Conservation (phyloP, 1,140 invertebrate species). For the Episyrphus balteatus region DNA sequence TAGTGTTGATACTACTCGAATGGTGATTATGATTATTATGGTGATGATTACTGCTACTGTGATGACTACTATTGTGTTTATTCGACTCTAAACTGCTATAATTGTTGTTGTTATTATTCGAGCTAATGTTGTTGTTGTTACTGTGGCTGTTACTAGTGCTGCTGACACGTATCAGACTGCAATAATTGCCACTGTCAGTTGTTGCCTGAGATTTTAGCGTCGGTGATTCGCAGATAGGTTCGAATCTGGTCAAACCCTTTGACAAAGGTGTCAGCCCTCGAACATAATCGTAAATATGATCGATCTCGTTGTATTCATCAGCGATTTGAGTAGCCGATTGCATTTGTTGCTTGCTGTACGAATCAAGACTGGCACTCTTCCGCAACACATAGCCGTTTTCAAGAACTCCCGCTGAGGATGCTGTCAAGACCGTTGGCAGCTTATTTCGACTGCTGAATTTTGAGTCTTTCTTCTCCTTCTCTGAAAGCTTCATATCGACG, state of each 20-base stretch:
- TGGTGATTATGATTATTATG: neutral
- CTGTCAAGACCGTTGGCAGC: slow-evolving; percentile 34
- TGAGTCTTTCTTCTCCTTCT: slow-evolving; percentile 40
- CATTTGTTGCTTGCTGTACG: slow-evolving; percentile 23
- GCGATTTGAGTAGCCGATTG: slow-evolving; percentile 41
- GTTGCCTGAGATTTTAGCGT: slow-evolving; percentile 35
- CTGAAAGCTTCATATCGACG: slow-evolving; percentile 62
- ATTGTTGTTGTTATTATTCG: slow-evolving; percentile 9
- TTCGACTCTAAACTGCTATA: slow-evolving; percentile 7
- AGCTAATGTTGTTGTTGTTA: slow-evolving; percentile 12
- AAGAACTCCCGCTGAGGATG: slow-evolving; percentile 36
- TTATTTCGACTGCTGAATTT: slow-evolving; percentile 30
- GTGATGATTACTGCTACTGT: neutral
- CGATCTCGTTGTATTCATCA: slow-evolving; percentile 89
- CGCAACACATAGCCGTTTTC: slow-evolving; percentile 48
- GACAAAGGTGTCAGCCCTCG: slow-evolving; percentile 80
- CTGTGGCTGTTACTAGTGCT: slow-evolving; percentile 8
- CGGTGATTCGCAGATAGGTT: slow-evolving; percentile 38
- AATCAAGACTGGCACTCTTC: slow-evolving; percentile 60
- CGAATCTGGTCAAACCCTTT: slow-evolving; percentile 55
- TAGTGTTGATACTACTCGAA: neutral
- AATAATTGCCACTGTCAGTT: slow-evolving; percentile 34
- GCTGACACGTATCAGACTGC: slow-evolving; percentile 25
- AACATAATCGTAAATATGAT: slow-evolving; percentile 94
- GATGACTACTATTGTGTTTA: slow-evolving; percentile 2